Base-by-base conservation (phyloP, 2,113 vertebrate genomes). In the Hemicordylus capensis region DNA sequence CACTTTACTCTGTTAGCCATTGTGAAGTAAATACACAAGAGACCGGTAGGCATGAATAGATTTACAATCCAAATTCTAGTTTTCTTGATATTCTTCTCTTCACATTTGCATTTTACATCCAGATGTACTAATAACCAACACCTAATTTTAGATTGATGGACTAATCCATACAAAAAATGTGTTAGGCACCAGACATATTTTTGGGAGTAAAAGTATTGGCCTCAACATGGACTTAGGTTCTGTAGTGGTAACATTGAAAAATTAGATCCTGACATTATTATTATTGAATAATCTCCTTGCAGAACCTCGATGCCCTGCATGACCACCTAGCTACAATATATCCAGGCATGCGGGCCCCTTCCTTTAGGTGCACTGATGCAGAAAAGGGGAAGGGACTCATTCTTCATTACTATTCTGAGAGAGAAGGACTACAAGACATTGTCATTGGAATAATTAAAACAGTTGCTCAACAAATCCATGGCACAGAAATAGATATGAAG, bases 401-500 rank as follows among this genome's bases (percentile, higher is more conserved):
- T 91, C 96, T 99, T 67, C 99, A 99, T 94, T 99, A 99, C 94
- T 99, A 99, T 92, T 99, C 99, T 0, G 98, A 99, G 95, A 96
- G 99, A 93, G 98, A 99, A 94, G 99, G 99, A 31, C 97, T 99
- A 61, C 98, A 99, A 92, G 99, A 99, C 93, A 99, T 99, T 80
- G 99, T 99, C 87, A 99, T 99, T 70, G 99, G 99, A 80, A 99
- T 99, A 93, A 98, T 99, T 94, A 99, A 99, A 95, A 99, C 99
- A 0, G 99, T 99, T 42, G 98, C 99, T 74, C 98, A 99, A 3
- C 98, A 99, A 93, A 99, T 99, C 92, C 99, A 99, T 0, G 98
- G 98, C 88, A 99, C 98, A 17, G 98, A 99, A 94, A 99, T 99
- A 79, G 98, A 98, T 92, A 99, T 99, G 99, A 99, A 99, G 98